These are phyloP conservation scores for Drosophila cardini DNA, from an alignment of 1,140 invertebrate species.

Conservation along the genomic window DNA sequence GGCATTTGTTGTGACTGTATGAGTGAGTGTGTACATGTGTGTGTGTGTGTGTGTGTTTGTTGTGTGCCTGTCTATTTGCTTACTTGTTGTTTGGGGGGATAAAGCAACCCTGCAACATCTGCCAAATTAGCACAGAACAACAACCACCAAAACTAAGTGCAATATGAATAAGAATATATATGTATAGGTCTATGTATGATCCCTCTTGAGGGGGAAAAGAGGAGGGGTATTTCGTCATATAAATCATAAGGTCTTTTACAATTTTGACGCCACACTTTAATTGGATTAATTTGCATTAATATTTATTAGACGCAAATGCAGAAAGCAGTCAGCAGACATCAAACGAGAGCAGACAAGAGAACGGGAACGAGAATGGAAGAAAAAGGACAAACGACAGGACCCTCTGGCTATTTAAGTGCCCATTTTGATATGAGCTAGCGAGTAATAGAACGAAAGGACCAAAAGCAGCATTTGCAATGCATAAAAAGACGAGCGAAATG, in stretches of 20 bases:
- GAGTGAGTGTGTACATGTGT: neutral
- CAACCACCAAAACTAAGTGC: conserved; percentile 65
- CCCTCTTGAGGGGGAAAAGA: neutral
- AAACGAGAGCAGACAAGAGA: conserved; percentile 7
- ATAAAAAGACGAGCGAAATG: conserved; percentile 66
- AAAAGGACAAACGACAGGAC: conserved; percentile 6
- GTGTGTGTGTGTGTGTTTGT: neutral
- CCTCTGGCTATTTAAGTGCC: conserved; percentile 73
- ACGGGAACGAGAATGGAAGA: neutral
- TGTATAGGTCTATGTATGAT: conserved; percentile 33
- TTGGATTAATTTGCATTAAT: conserved; percentile 83
- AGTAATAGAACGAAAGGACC: conserved; percentile 34
- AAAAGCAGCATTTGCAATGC: conserved; percentile 47
- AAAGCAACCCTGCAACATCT: conserved; percentile 65
- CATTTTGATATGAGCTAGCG: conserved; percentile 65
- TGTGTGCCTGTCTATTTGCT: conserved; percentile 16
- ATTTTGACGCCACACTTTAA: conserved; percentile 78
- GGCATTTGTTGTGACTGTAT: conserved; percentile 29
- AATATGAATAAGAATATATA: conserved; percentile 43
- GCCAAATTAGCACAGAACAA: conserved; percentile 70
- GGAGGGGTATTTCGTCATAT: conserved; percentile 12
- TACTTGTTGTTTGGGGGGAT: conserved; percentile 15
- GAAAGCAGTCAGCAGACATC: conserved; percentile 38
- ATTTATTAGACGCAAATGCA: conserved; percentile 80
- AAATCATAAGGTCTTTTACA: conserved; percentile 76